A percentile compares a stretch with the other conserved stretches of the same genome.
phyloP scores from a whole-genome alignment of 2,797 vertebrate genomes.

The Myotis vivesi region DNA sequence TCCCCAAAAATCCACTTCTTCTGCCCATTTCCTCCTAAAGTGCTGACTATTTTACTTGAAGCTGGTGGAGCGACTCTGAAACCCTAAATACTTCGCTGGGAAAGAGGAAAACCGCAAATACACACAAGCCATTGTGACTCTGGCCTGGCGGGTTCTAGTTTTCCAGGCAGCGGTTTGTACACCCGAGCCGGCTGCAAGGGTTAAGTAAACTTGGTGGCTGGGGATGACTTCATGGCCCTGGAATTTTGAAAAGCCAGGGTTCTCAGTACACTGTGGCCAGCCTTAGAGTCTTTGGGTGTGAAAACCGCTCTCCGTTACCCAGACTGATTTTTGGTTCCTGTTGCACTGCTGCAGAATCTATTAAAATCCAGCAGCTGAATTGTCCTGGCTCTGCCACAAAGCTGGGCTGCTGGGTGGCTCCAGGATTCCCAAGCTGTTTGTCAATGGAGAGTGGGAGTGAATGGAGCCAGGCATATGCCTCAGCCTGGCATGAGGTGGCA shows the following conservation, averaged over 20 bases:
- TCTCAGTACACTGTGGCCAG: conserved; percentile 43
- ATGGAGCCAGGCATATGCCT: conserved; percentile 53
- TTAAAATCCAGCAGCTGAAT: conserved; percentile 64
- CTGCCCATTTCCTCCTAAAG: conserved; percentile 67
- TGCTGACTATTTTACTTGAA: conserved; percentile 70
- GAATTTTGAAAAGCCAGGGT: conserved; percentile 64
- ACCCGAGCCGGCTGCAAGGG: conserved; percentile 51
- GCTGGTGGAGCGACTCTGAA: conserved; percentile 63
- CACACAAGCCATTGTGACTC: conserved; percentile 71
- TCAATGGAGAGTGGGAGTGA: conserved; percentile 64
- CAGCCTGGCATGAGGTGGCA: conserved; percentile 82
- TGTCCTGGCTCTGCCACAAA: conserved; percentile 59
- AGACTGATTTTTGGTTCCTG: conserved; percentile 40
- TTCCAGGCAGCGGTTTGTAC: conserved; percentile 60
- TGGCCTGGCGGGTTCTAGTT: conserved; percentile 31
- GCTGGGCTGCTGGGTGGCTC: conserved; percentile 44
- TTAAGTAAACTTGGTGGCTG: conserved; percentile 59
- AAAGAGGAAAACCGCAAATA: conserved; percentile 69
- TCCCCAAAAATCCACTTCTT: conserved; percentile 32
- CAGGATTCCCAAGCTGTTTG: conserved; percentile 58
- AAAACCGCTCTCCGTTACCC: conserved; percentile 61
- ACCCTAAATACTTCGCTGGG: conserved; percentile 61
- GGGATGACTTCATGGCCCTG: conserved; percentile 59
- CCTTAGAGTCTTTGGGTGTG: conserved; percentile 61
- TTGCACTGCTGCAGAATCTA: conserved; percentile 47